A percentile compares a stretch with the other conserved stretches of the same genome.
phyloP scores from a whole-genome alignment of 2,888 invertebrate genomes.

The Dioctria linearis region DNA sequence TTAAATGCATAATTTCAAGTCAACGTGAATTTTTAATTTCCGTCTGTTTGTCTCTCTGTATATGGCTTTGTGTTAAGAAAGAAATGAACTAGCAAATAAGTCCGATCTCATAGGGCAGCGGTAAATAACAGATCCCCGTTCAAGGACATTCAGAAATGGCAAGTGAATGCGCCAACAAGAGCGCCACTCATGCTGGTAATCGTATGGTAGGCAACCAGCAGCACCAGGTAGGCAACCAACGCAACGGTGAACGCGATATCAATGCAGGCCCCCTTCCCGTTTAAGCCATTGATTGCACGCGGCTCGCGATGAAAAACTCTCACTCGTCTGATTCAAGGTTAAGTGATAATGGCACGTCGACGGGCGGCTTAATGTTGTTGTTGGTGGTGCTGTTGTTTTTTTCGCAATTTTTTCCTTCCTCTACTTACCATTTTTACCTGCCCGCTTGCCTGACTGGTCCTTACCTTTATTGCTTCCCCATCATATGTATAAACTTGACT shows the following conservation, averaged over 20 bases:
- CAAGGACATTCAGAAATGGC: constrained; percentile 22
- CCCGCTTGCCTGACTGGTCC: neutral
- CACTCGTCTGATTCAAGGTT: constrained; percentile 51
- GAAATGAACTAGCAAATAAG: constrained; percentile 27
- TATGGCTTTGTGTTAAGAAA: constrained; percentile 6
- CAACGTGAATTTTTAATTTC: too few relatives aligned
- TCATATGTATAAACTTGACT: too few relatives aligned
- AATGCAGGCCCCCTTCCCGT: constrained; percentile 28
- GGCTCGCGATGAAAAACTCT: constrained; percentile 48
- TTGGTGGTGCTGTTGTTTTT: neutral
- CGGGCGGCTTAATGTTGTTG: constrained; percentile 21
- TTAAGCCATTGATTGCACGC: constrained; percentile 35
- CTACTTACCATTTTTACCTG: constrained; percentile 35
- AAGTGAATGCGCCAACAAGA: constrained; percentile 15
- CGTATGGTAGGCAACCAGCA: neutral
- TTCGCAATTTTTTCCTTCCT: constrained; percentile 14
- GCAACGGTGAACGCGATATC: constrained; percentile 32
- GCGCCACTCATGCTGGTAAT: constrained; percentile 5
- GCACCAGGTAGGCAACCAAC: neutral
- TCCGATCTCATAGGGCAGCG: neutral
- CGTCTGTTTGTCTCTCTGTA: too few relatives aligned
- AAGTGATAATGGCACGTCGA: constrained; percentile 52
- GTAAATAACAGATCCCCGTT: constrained; percentile 11
- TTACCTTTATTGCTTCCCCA: neutral
- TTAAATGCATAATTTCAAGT: too few relatives aligned